Base-by-base conservation (phyloP, 1,140 invertebrate genomes). In the Paraescarpia echinospica region DNA sequence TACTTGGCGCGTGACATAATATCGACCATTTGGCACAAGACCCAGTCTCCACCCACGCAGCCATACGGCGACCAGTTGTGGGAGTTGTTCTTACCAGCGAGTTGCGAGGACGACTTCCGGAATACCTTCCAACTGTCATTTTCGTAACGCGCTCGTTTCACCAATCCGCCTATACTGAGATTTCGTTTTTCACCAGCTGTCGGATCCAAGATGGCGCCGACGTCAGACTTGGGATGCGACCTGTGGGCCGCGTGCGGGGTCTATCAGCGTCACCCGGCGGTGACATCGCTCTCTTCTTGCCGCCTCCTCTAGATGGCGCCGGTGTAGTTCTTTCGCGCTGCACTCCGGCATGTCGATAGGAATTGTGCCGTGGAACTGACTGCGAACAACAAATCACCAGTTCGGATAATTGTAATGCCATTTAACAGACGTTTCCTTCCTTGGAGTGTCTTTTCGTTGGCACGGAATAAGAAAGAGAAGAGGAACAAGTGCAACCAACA, bases 311-410 rank as follows among this genome's bases (percentile, higher is more conserved):
- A 77, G 59, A 27, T 0, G 35, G 34, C 35, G 91, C 91, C 41
- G 33, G 33, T 59, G 34, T 18, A 92, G 22, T 34, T 92, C 90
- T 41, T 59, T 59, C 2, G 93, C 93, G 88, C 93, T 93, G 35
- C 41, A 91, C 51, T 93, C 93, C 22, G 89, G 89, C 92, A 92
- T 93, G 9, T 51, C 48, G 22, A 91, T 34, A n/a, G 92, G 91
- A 59, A 97, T 97, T 0, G 98, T 98, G 93, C 97, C 97, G 95
- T 99, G 98, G 96, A 99, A 99, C 18, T 91, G 89, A 9, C 34
- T 90, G 89, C 35, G 35, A n/a, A 34, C 89, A 35, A 90, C 9
- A 12, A 27, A 77, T 27, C 12, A 77, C 59, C 4, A 12, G 22
- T 18, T 31, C 59, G 27, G 59, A 27, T 27, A 18, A 27, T 27